Conservation (phyloP, 2,888 invertebrate genomes). For the Acronicta aceris region DNA sequence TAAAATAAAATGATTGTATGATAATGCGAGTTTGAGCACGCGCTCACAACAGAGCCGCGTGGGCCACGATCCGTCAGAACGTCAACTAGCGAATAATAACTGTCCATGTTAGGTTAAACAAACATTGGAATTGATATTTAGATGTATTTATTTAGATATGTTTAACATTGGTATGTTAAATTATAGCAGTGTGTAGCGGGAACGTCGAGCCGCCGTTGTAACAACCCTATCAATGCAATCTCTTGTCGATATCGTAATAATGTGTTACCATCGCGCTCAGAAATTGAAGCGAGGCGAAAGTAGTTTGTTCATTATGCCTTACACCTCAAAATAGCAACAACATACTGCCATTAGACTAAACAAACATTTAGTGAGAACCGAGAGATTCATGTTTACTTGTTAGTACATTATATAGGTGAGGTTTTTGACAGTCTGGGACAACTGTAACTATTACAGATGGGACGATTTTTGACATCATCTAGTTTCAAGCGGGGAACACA, state of each 20-base stretch:
- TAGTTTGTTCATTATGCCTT: constrained; percentile 22
- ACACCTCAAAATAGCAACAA: constrained; percentile 52
- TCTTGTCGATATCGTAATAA: constrained; percentile 7
- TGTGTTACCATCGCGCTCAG: background rate
- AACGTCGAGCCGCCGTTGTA: constrained; percentile 2
- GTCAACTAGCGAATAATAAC: constrained; percentile 55
- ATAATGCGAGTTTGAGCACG: constrained; percentile 14
- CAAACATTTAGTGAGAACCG: constrained; percentile 40
- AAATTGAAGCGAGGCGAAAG: constrained; percentile 1
- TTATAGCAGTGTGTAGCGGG: constrained; percentile 28
- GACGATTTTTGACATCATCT: no score
- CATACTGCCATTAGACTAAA: constrained; percentile 57
- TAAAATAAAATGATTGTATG: constrained; percentile 48
- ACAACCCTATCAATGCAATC: constrained; percentile 5
- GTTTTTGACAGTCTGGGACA: no score
- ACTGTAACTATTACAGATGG: no score
- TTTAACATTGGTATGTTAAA: constrained; percentile 49
- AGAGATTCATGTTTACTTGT: constrained; percentile 29
- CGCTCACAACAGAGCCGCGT: background rate
- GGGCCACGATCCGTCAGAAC: constrained; percentile 13
- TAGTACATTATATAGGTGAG: constrained; percentile 25
- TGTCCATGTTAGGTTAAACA: constrained; percentile 71
- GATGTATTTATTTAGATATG: constrained; percentile 59
- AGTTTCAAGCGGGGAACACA: no score
- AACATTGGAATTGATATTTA: constrained; percentile 69